Conservation (phyloP, 2,797 vertebrate species). For the Sternotherus odoratus region DNA sequence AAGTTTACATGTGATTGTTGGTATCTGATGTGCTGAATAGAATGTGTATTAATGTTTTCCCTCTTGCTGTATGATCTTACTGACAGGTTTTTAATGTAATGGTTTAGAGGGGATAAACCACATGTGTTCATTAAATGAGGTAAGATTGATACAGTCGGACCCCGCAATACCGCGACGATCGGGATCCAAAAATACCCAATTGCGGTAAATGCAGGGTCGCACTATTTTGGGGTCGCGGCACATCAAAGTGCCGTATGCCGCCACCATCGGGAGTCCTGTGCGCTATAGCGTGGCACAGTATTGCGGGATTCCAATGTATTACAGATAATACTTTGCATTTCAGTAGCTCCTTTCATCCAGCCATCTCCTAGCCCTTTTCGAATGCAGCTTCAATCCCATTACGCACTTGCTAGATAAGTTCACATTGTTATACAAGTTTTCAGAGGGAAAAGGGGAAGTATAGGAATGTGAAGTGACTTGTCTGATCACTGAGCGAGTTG, state of each 20-base stretch:
- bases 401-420: not conserved
- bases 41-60: not conserved
- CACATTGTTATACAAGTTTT: not conserved
- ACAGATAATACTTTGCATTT: not conserved
- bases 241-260: too few species aligned
- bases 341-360: not conserved
- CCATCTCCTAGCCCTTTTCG: not conserved
- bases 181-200: too few species aligned
- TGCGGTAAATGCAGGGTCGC: too few species aligned
- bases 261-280: too few species aligned
- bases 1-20: not conserved
- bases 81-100: conserved; percentile 1
- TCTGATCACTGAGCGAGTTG: not conserved
- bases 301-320: too few species aligned
- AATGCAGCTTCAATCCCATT: not conserved
- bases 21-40: not conserved
- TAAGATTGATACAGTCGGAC: not conserved
- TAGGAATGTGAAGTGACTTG: not conserved
- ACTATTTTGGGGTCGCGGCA: too few species aligned
- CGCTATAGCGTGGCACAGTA: too few species aligned
- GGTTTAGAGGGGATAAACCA: not conserved
- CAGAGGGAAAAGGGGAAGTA: not conserved
- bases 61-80: not conserved
- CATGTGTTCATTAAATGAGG: not conserved
- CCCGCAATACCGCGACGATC: too few species aligned